These are phyloP conservation scores for Entosphenus tridentatus DNA, from an alignment of 2,113 vertebrate genomes.

Conservation along the genomic window DNA sequence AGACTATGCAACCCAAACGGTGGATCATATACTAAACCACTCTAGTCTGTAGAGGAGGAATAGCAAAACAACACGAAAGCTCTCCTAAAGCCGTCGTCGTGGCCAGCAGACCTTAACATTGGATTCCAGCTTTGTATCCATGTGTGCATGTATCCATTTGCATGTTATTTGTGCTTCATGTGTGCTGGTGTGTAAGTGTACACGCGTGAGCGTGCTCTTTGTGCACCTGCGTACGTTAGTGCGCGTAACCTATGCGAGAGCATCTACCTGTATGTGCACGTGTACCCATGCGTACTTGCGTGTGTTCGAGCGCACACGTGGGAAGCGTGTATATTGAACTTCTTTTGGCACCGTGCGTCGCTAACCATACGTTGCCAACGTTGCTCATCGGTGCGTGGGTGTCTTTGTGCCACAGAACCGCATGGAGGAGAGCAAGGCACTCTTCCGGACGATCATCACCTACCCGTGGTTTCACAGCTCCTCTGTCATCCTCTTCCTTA, in stretches of 20 bases:
- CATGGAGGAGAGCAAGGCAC: conserved; percentile 47
- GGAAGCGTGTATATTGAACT: not conserved
- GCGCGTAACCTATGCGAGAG: not conserved
- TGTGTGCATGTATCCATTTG: not conserved
- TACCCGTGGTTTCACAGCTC: conserved; percentile 44
- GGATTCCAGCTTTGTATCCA: too few species aligned
- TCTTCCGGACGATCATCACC: conserved; percentile 48
- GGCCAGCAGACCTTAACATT: too few species aligned
- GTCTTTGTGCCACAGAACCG: conserved; percentile 28
- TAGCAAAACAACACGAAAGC: too few species aligned
- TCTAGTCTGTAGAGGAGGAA: too few species aligned
- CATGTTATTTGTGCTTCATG: not conserved
- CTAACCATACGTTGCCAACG: not conserved
- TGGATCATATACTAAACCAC: too few species aligned
- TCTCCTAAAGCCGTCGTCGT: too few species aligned
- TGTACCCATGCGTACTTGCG: not conserved
- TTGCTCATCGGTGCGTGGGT: not conserved
- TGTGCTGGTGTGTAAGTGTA: not conserved
- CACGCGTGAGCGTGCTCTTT: not conserved
- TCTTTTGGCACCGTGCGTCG: not conserved
- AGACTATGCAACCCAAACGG: too few species aligned
- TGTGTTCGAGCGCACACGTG: not conserved
- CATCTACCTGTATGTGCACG: not conserved
- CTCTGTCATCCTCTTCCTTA: conserved; percentile 57
- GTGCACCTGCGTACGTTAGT: not conserved